Percentiles rank a stretch among this genome's conserved stretches.
Evolutionary conservation across 2,888 invertebrate genomes (phyloP).

Genomic region (Parelbella ahira): DNA sequence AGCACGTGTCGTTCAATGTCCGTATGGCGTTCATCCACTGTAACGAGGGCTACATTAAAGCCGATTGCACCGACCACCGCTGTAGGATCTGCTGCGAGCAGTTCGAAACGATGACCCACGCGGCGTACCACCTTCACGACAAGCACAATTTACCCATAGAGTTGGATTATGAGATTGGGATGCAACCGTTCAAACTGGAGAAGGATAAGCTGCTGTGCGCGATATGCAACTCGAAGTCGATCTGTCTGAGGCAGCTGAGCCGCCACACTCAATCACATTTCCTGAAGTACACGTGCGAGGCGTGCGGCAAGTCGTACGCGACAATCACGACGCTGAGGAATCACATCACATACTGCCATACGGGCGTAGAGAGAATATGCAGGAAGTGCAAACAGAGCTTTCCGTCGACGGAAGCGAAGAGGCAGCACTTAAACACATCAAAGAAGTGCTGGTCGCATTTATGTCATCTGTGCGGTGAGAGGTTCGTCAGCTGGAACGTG

Average conservation of each 20-base stretch:
- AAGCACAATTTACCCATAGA: constrained; percentile 50
- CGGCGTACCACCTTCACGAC: constrained; percentile 51
- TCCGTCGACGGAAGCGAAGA: constrained; percentile 46
- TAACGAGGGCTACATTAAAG: constrained; percentile 61
- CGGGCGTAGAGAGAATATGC: constrained; percentile 52
- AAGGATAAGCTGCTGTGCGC: constrained; percentile 53
- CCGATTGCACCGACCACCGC: constrained; percentile 57
- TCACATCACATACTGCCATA: constrained; percentile 55
- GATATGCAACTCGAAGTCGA: constrained; percentile 50
- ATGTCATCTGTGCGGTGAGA: constrained; percentile 56
- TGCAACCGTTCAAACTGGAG: constrained; percentile 61
- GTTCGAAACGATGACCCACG: constrained; percentile 44
- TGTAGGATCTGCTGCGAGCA: constrained; percentile 54
- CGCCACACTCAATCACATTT: constrained; percentile 65
- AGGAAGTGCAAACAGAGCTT: constrained; percentile 61
- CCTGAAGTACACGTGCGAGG: constrained; percentile 60
- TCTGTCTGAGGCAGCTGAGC: constrained; percentile 56
- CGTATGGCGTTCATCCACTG: constrained; percentile 59
- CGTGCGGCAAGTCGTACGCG: constrained; percentile 64
- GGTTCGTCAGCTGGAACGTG: constrained; percentile 53
- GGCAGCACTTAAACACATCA: constrained; percentile 49
- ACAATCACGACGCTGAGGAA: constrained; percentile 54
- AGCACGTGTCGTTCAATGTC: constrained; percentile 54
- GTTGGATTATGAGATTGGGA: constrained; percentile 46
- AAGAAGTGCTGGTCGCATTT: constrained; percentile 59